Percentiles rank a stretch among this genome's conserved stretches.
Conservation (phyloP, 1,140 invertebrate genomes). For the Drosophila bifasciata region DNA sequence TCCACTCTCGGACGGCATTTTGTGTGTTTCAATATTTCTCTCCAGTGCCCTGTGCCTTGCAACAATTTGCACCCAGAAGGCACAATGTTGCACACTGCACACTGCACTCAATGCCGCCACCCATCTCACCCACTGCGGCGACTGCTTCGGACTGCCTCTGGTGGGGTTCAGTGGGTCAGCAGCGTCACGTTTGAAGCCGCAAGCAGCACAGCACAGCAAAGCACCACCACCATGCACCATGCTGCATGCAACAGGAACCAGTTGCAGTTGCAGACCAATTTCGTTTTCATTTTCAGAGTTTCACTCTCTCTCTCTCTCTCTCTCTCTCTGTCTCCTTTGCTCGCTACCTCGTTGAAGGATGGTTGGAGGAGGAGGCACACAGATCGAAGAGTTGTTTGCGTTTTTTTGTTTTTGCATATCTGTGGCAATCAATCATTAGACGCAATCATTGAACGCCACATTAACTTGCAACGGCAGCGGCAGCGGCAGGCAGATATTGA, state of each 20-base stretch:
- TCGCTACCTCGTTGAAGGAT: slow-evolving; percentile 24
- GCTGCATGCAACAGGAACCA: slow-evolving; percentile 35
- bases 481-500: slow-evolving; percentile 64
- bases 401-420: slow-evolving; percentile 50
- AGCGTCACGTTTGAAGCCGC: slow-evolving; percentile 65
- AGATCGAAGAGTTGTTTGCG: neutral
- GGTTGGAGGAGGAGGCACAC: no score
- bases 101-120: slow-evolving; percentile 23
- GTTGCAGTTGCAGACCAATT: slow-evolving; percentile 61
- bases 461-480: slow-evolving; percentile 64
- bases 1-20: slow-evolving; percentile 1
- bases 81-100: slow-evolving; percentile 5
- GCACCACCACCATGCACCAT: no score
- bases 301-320: slow-evolving; percentile 57
- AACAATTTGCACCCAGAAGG: slow-evolving; percentile 67
- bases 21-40: slow-evolving; percentile 70
- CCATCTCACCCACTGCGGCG: slow-evolving; percentile 53
- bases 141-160: slow-evolving; percentile 39
- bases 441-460: slow-evolving; percentile 74
- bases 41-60: slow-evolving; percentile 32
- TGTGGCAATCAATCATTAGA: slow-evolving; percentile 81
- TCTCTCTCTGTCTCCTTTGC: neutral
- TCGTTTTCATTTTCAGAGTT: slow-evolving; percentile 75
- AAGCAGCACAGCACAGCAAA: neutral
- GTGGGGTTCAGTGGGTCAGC: slow-evolving; percentile 76